Evolutionary conservation across 2,888 invertebrate genomes (phyloP), one percentile per base, ranked within the genome.

Genomic region (Diaprepes abbreviatus): DNA sequence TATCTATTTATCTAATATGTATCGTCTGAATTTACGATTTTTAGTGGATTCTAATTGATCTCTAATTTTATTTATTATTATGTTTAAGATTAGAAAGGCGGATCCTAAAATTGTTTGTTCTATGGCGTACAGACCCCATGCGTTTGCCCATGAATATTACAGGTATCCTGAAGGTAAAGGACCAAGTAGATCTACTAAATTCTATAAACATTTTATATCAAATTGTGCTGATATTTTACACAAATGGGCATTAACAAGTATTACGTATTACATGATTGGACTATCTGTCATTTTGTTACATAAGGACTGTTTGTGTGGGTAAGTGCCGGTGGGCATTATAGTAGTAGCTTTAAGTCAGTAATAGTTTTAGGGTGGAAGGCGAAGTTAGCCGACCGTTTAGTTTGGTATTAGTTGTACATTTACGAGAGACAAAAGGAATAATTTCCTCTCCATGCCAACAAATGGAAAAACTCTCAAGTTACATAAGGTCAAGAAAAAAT

Each of bases 41-140:
- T 33, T 33, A 3, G 33, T 33, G 33, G 1, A 33, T 33, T 33
- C 24, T 33, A 33, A 10, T 52, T 62, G 57, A n/a, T 64, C 31
- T 36, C 35, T 45, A 36, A 19, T 17, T 48, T 12, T 38, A 43
- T 17, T 19, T 71, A n/a, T n/a, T n/a, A n/a, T n/a, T n/a, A n/a
- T n/a, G n/a, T 62, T 67, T 6, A 79, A 92, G 92, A 88, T 92
- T 60, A 87, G 92, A 72, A 86, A 85, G 77, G 85, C 82, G 24
- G 89, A 93, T 79, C 90, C 92, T 0, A 83, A 87, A 70, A 93
- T 95, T 50, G 88, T 93, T 0, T 91, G 92, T 33, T 90, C 91
- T 0, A 83, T 94, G 74, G 92, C 93, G 59, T 93, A 91, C 87
- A 87, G 93, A 50, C 92, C 92, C 0, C 86, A 88, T 75, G 87